Evolutionary conservation across 2,888 invertebrate species (phyloP).

Genomic region (Drosophila macrospina): DNA sequence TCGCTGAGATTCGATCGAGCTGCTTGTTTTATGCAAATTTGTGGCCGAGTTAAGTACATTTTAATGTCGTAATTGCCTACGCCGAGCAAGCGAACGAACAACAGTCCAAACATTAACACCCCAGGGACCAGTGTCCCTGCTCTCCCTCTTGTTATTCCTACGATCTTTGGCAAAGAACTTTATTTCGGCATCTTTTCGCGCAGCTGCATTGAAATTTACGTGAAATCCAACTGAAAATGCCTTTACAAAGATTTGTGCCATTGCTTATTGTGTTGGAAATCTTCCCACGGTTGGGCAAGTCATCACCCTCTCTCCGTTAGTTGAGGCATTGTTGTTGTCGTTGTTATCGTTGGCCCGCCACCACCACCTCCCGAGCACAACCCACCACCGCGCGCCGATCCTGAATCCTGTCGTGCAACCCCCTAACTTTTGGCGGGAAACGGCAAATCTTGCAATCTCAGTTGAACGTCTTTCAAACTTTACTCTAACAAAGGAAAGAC

Average conservation of each 20-base stretch:
- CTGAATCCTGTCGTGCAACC: conserved; percentile 63
- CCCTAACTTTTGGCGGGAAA: conserved; percentile 79
- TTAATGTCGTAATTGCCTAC: conserved; percentile 73
- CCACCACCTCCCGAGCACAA: conserved; percentile 71
- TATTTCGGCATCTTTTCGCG: conserved; percentile 55
- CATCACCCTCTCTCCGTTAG: conserved; percentile 78
- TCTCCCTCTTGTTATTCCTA: neutral
- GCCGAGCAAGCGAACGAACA: conserved; percentile 33
- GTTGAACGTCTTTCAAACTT: conserved; percentile 69
- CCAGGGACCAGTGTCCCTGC: conserved; percentile 14
- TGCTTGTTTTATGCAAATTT: conserved; percentile 69
- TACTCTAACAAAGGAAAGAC: conserved; percentile 36
- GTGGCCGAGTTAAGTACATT: conserved; percentile 63
- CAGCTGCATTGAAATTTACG: conserved; percentile 72
- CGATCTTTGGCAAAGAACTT: conserved; percentile 1
- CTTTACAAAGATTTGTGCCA: conserved; percentile 50
- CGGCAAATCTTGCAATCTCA: conserved; percentile 42
- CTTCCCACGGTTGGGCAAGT: conserved; percentile 81
- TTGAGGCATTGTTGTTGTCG: conserved; percentile 42
- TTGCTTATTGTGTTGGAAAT: conserved; percentile 72
- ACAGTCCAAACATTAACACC: conserved; percentile 43
- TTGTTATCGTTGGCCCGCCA: conserved; percentile 48
- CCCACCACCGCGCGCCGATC: conserved; percentile 63
- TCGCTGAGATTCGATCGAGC: neutral
- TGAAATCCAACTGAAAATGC: conserved; percentile 55